Evolutionary conservation across 2,113 vertebrate species (phyloP), one percentile per base, ranked within the genome.

Genomic region (Anguilla japonica): DNA sequence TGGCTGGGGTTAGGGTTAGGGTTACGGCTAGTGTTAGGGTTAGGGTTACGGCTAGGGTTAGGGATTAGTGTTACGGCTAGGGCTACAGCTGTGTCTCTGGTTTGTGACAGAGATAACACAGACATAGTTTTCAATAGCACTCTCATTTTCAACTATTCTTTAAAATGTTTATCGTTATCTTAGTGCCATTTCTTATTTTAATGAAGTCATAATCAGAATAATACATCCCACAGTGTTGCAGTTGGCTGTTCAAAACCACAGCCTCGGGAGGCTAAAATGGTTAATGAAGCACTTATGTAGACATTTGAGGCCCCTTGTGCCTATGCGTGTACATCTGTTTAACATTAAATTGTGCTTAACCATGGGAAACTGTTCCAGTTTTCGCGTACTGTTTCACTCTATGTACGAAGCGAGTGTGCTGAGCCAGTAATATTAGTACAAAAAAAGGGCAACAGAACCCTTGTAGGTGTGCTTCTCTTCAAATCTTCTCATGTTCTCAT

Each of bases 311-410:
- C 79, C 85, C 79, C n/a, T 5, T 63, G 79, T 81, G 79, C 50
- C 53, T 34, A 75, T 63, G 56, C 3, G 8, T 50, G 67, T 71
- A 46, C 82, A 83, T 87, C 82, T 79, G 81, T 57, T 79, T 83
- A 83, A 83, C 60, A 87, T 87, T 83, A 87, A 56, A 57, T 46
- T 39, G 29, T 83, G 67, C 13, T 16, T 18, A 71, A 43, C 71
- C 67, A 83, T 83, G 82, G 81, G 86, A 83, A 87, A 75, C 46
- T 83, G 82, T 40, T 67, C 67, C 81, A 75, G 16, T 83, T 87
- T 87, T 79, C 34, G 79, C 83, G 50, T 83, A 56, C 81, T 53
- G 60, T 83, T 83, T 57, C 46, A 39, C 79, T 40, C 86, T 71
- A 41, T 79, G 22, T 57, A 60, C 83, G 57, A 82, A 20, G 26